phyloP scores from a whole-genome alignment of 2,113 vertebrate genomes.

The Leucopternis melanops region DNA sequence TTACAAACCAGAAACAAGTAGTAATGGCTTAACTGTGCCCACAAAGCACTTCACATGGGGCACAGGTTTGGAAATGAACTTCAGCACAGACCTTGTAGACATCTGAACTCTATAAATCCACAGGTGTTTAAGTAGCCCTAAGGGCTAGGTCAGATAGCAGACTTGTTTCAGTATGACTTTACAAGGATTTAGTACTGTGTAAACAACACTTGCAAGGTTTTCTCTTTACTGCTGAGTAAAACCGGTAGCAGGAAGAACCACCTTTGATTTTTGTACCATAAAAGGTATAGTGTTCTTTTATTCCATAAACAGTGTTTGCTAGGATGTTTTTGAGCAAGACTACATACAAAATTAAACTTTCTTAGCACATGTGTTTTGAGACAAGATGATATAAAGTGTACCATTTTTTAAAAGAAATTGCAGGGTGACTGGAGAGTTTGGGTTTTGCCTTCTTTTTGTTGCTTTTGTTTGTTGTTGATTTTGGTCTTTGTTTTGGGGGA shows the following conservation, averaged over 20 bases:
- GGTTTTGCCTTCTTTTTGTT: background rate
- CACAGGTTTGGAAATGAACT: slow-evolving; percentile 70
- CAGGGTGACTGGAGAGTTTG: background rate
- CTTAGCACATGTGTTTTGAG: background rate
- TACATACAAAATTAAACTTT: background rate
- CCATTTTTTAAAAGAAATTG: background rate
- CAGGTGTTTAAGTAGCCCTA: slow-evolving; percentile 79
- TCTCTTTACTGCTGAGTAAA: slow-evolving; percentile 71
- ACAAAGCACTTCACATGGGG: slow-evolving; percentile 58
- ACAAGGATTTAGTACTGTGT: slow-evolving; percentile 76
- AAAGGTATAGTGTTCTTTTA: background rate
- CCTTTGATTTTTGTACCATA: slow-evolving; percentile 56
- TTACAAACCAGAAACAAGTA: slow-evolving; percentile 50
- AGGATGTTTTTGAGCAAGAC: background rate
- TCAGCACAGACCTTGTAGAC: slow-evolving; percentile 66
- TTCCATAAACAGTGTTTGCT: background rate
- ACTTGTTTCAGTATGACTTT: slow-evolving; percentile 70
- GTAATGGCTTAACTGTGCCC: slow-evolving; percentile 42
- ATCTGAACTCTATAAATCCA: slow-evolving; percentile 79
- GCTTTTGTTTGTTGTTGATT: background rate
- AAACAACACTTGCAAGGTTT: slow-evolving; percentile 69
- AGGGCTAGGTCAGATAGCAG: slow-evolving; percentile 72
- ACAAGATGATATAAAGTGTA: background rate
- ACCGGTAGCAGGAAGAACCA: slow-evolving; percentile 67
- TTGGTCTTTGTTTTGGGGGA: background rate